Evolutionary conservation across 2,888 invertebrate genomes (phyloP).

Genomic region (Cenopis cana): DNA sequence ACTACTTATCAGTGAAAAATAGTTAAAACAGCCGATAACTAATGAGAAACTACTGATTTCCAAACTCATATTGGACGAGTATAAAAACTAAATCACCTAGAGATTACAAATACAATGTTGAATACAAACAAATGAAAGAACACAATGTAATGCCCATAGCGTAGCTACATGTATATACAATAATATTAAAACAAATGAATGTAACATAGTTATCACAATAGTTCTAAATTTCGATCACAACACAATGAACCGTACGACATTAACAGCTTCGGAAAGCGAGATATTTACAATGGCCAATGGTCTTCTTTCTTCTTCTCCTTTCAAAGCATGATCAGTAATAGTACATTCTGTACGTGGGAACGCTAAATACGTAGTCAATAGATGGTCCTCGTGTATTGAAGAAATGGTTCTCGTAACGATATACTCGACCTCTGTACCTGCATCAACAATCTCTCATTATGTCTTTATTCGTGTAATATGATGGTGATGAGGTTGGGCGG

Average conservation of each 20-base stretch:
- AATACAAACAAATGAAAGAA: conserved; percentile 44
- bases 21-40: conserved; percentile 54
- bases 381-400: conserved; percentile 80
- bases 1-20: conserved; percentile 19
- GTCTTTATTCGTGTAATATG: conserved; percentile 51
- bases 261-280: conserved; percentile 61
- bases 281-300: conserved; percentile 62
- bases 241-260: conserved; percentile 73
- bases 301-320: conserved; percentile 52
- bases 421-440: conserved; percentile 84
- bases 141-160: conserved; percentile 42
- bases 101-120: conserved; percentile 41
- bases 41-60: conserved; percentile 56
- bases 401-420: conserved; percentile 85
- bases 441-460: conserved; percentile 71
- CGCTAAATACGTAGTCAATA: conserved; percentile 82
- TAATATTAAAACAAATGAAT: conserved; percentile 45
- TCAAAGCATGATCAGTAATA: conserved; percentile 70
- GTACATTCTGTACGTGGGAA: conserved; percentile 82
- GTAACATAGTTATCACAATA: conserved; percentile 75
- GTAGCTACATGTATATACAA: conserved; percentile 42
- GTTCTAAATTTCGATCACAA: conserved; percentile 73
- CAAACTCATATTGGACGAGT: conserved; percentile 65
- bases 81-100: conserved; percentile 54
- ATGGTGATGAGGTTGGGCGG: conserved; percentile 55